Base-by-base conservation (phyloP, 1,140 invertebrate genomes). In the Drosophila insularis region DNA sequence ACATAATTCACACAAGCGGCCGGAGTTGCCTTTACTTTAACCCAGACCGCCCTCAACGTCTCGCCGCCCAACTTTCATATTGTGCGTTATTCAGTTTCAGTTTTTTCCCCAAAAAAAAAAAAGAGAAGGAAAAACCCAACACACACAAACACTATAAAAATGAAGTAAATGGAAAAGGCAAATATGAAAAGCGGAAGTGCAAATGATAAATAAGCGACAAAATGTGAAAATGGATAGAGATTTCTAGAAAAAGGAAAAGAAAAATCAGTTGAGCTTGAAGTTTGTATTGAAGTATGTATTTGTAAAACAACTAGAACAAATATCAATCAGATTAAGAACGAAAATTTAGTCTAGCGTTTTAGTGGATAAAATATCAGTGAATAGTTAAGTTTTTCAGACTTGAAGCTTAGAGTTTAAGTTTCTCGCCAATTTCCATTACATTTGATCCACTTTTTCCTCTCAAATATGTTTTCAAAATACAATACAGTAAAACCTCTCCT, bases 181-280 rank as follows among this genome's bases (percentile, higher is more conserved):
- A 50, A 50, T 50, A 21, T 21, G 17, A 50, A 50, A 50, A 50
- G 43, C 43, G 43, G 43, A 50, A 50, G 43, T 50, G 43, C 43
- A 50, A 50, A 50, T 50, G 43, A 50, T 50, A 50, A 50, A 50
- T 50, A 50, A 50, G 43, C 43, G 43, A 50, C 43, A 50, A 50
- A 50, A 50, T 50, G 43, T 50, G 17, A 21, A 21, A 17, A 37
- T 11, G 13, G 35, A 37, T 37, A 37, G 17, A 50, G 19, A 50
- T 11, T 4, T 8, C 10, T 1, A 19, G 10, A 50, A 17, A 11
- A 43, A 21, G 2, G 2, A 11, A 50, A 19, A 21, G 8, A 4
- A 19, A 21, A 50, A 21, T 21, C 17, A 50, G 17, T 50, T 21
- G 2, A 50, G 4, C 17, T 21, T 19, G 19, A 46, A 46, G 5